Percentiles rank a stretch among this genome's conserved stretches.
Evolutionary conservation across 2,797 vertebrate species (phyloP).

Genomic region (Sebastes glaucus): DNA sequence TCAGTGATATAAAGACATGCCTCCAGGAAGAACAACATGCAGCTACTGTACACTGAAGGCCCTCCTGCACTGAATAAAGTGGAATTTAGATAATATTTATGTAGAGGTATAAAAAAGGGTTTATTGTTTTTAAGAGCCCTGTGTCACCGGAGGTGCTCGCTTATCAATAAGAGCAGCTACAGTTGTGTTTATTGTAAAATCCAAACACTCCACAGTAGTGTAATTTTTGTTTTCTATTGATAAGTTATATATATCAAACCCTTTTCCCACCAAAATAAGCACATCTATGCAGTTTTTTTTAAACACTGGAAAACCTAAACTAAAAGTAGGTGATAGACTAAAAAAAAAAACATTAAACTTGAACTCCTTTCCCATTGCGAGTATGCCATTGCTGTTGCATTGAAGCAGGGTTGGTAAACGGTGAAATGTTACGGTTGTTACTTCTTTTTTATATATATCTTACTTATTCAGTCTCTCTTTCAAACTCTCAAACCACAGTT

Average conservation of each 20-base stretch:
- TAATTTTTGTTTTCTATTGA: neutral
- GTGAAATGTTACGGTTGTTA: too few species aligned
- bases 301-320: neutral
- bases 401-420: too few species aligned
- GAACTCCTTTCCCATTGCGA: too few species aligned
- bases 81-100: conserved; percentile 58
- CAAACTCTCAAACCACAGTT: too few species aligned
- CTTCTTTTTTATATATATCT: neutral
- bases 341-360: neutral
- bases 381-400: too few species aligned
- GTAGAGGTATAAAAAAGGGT: conserved; percentile 45
- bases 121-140: conserved; percentile 29
- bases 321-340: neutral
- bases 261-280: neutral
- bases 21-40: conserved; percentile 49
- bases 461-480: neutral
- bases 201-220: neutral
- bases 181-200: conserved; percentile 15
- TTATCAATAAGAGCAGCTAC: conserved; percentile 19
- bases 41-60: conserved; percentile 19
- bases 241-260: neutral
- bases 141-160: conserved; percentile 21
- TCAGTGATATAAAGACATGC: conserved; percentile 64
- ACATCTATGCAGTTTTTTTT: neutral
- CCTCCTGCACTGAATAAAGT: conserved; percentile 30